Conservation (phyloP, 2,113 vertebrate genomes). For the Nibea albiflora region DNA sequence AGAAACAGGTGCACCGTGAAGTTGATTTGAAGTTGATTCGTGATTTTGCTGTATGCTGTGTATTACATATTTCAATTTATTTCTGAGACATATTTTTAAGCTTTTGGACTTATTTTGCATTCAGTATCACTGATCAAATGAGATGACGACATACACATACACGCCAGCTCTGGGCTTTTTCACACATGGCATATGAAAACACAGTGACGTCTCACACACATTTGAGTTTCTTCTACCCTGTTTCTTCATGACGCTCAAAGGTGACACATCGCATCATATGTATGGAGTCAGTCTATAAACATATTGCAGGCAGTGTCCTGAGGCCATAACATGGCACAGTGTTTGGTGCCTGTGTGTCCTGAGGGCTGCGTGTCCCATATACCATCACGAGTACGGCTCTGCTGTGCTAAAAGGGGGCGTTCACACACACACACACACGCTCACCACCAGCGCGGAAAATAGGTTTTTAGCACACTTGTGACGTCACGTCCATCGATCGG, state of each 20-base stretch:
- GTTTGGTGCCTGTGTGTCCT: not conserved
- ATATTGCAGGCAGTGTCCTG: slow-evolving; percentile 41
- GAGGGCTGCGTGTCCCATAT: slow-evolving; percentile 47
- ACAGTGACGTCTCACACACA: not conserved
- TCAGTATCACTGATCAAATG: not conserved
- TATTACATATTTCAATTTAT: too few species aligned
- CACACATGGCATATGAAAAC: not conserved
- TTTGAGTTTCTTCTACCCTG: too few species aligned
- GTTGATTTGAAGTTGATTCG: not conserved
- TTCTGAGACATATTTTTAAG: not conserved
- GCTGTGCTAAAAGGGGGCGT: not conserved
- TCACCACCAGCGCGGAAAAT: slow-evolving; percentile 46
- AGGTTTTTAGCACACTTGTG: slow-evolving; percentile 69
- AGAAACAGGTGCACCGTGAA: too few species aligned
- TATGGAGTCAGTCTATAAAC: not conserved
- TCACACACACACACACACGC: slow-evolving; percentile 4
- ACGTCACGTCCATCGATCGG: slow-evolving; percentile 14
- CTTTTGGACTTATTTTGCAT: not conserved
- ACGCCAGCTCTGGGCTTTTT: not conserved
- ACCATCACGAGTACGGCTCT: not conserved
- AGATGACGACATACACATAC: not conserved
- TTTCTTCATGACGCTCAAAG: not conserved
- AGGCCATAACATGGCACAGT: slow-evolving; percentile 12
- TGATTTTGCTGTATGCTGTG: too few species aligned
- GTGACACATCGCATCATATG: not conserved